Conservation (phyloP, 2,113 vertebrate species). For the Forbesichthys agassizii region DNA sequence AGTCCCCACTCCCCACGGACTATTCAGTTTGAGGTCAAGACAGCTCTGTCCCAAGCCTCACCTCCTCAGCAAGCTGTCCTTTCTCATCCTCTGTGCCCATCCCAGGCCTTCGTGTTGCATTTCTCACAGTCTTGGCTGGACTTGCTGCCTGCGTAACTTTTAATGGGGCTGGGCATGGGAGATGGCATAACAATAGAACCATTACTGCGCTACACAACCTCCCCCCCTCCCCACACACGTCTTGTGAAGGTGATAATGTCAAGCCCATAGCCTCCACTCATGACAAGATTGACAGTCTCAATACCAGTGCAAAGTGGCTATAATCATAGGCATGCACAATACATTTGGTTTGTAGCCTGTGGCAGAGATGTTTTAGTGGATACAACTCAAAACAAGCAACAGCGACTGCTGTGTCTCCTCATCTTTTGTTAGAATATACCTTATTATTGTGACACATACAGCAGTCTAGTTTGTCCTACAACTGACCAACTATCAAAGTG, state of each 20-base stretch:
- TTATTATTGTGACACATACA: neutral
- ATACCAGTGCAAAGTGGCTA: neutral
- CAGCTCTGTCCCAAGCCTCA: slow-evolving; percentile 17
- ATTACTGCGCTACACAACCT: no score
- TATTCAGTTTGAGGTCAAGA: neutral
- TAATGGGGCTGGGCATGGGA: slow-evolving; percentile 69
- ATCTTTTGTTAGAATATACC: neutral
- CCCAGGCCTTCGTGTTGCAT: slow-evolving; percentile 59
- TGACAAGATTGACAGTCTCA: neutral
- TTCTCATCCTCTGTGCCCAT: slow-evolving; percentile 72
- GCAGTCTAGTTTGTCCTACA: no score
- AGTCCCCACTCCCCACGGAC: neutral
- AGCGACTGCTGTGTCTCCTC: no score
- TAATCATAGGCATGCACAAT: neutral
- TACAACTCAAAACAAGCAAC: no score
- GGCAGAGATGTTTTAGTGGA: no score
- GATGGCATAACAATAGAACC: neutral
- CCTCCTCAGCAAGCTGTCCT: slow-evolving; percentile 81
- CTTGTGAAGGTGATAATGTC: neutral
- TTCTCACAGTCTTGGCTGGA: slow-evolving; percentile 70
- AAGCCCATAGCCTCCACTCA: neutral
- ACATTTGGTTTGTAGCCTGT: no score
- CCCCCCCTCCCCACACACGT: neutral
- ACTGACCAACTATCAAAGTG: neutral
- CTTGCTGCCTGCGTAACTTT: slow-evolving; percentile 70